Percentiles rank a stretch among this genome's conserved stretches.
These are phyloP conservation scores for Phylloscopus trochilus DNA, from an alignment of 2,113 vertebrate genomes.

Conservation along the genomic window DNA sequence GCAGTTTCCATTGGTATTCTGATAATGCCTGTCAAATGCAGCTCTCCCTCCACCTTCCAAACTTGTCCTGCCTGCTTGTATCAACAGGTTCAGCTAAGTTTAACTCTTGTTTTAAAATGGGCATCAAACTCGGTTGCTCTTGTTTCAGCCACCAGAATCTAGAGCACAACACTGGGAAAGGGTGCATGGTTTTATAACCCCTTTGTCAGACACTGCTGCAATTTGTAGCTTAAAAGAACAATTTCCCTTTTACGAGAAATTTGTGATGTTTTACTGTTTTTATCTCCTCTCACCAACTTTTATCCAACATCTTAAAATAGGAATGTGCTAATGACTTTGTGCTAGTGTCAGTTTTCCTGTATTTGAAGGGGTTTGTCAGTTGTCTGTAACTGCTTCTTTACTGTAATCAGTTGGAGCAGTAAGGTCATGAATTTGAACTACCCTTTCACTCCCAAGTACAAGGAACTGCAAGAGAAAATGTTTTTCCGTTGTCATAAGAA, in stretches of 20 bases:
- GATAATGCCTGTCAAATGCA: constrained; percentile 65
- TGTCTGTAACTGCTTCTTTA: constrained; percentile 29
- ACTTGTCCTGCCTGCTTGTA: constrained; percentile 49
- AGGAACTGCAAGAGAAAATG: background rate
- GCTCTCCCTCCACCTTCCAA: constrained; percentile 34
- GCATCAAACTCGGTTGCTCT: constrained; percentile 13
- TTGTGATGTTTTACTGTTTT: background rate
- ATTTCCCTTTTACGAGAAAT: constrained; percentile 17
- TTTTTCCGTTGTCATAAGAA: background rate
- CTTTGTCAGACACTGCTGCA: constrained; percentile 63
- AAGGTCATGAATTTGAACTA: constrained; percentile 67
- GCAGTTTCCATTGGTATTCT: constrained; percentile 32
- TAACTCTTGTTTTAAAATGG: constrained; percentile 29
- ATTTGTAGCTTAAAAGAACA: constrained; percentile 36
- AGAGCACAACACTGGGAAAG: constrained; percentile 42
- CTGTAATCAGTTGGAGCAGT: constrained; percentile 34
- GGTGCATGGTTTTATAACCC: constrained; percentile 65
- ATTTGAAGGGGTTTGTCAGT: background rate
- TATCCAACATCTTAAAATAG: background rate
- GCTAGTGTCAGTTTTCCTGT: constrained; percentile 2
- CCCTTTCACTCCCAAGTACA: constrained; percentile 61
- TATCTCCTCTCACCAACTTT: background rate
- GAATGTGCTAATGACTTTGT: background rate
- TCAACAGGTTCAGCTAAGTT: constrained; percentile 55
- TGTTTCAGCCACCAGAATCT: background rate